phyloP scores from a whole-genome alignment of 2,888 invertebrate species.

The Phengaris alcon region DNA sequence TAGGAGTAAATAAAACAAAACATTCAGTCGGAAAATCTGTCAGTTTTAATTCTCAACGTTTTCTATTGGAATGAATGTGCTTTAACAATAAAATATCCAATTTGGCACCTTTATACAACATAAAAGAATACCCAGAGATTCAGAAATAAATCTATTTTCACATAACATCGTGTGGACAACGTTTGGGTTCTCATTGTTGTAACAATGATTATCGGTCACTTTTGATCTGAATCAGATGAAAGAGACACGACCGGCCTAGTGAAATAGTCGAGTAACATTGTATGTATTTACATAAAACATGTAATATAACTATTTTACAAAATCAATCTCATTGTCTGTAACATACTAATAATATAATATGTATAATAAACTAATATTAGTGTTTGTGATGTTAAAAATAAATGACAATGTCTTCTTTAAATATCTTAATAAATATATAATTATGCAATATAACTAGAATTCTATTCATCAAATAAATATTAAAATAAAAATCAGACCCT shows the following conservation, averaged over 20 bases:
- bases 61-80: conserved; percentile 68
- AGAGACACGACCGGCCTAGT: background rate
- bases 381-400: conserved; percentile 54
- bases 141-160: conserved; percentile 67
- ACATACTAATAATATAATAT: conserved; percentile 12
- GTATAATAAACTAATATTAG: conserved; percentile 28
- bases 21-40: conserved; percentile 72
- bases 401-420: conserved; percentile 47
- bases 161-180: conserved; percentile 54
- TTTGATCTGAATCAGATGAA: background rate
- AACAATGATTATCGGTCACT: conserved; percentile 33
- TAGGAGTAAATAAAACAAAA: conserved; percentile 41
- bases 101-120: conserved; percentile 62
- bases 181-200: too few relatives aligned
- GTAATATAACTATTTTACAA: conserved; percentile 22
- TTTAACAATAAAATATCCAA: conserved; percentile 50
- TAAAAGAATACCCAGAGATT: conserved; percentile 62
- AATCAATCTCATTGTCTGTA: conserved; percentile 7
- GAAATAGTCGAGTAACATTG: conserved; percentile 6
- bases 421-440: conserved; percentile 44
- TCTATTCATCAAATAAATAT: conserved; percentile 44
- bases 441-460: conserved; percentile 55
- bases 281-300: conserved; percentile 30
- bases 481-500: conserved; percentile 45
- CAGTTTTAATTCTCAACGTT: conserved; percentile 57